Evolutionary conservation across 2,797 vertebrate species (phyloP).

Genomic region (Tauraco hartlaubi): DNA sequence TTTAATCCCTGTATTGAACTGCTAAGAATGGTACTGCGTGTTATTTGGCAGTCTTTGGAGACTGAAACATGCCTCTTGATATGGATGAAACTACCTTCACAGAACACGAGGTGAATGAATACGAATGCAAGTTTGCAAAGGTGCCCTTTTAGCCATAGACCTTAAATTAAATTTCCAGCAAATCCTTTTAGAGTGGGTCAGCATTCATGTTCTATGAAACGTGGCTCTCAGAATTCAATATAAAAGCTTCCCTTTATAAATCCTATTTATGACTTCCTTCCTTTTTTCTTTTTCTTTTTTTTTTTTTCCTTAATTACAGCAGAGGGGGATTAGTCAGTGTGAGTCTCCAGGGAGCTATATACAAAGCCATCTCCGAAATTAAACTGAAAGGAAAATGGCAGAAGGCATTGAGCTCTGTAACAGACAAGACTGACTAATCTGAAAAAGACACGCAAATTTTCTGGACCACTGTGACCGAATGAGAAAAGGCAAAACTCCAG

Average conservation of each 20-base stretch:
- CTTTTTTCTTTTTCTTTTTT: neutral
- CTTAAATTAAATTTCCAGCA: constrained; percentile 90
- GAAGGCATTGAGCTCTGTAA: constrained; percentile 64
- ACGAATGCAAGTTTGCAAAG: constrained; percentile 75
- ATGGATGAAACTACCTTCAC: constrained; percentile 47
- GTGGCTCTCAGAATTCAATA: constrained; percentile 87
- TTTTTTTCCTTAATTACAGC: constrained; percentile 89
- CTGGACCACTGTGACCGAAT: constrained; percentile 17
- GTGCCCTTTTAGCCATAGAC: constrained; percentile 83
- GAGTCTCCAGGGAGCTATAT: constrained; percentile 78
- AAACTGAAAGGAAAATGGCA: constrained; percentile 81
- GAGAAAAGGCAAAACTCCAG: neutral
- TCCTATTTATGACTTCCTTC: constrained; percentile 89
- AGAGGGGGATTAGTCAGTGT: constrained; percentile 92
- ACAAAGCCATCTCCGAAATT: constrained; percentile 83
- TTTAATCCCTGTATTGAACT: neutral
- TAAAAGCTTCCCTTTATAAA: constrained; percentile 90
- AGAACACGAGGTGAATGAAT: constrained; percentile 62
- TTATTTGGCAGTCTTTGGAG: neutral
- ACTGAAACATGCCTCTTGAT: constrained; percentile 20
- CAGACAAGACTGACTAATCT: constrained; percentile 67
- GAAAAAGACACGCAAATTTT: constrained; percentile 59
- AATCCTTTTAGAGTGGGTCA: constrained; percentile 91
- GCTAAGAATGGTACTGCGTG: neutral
- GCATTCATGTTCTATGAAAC: constrained; percentile 88